These are phyloP conservation scores for Scortum barcoo DNA, from an alignment of 2,113 vertebrate genomes.

Conservation along the genomic window DNA sequence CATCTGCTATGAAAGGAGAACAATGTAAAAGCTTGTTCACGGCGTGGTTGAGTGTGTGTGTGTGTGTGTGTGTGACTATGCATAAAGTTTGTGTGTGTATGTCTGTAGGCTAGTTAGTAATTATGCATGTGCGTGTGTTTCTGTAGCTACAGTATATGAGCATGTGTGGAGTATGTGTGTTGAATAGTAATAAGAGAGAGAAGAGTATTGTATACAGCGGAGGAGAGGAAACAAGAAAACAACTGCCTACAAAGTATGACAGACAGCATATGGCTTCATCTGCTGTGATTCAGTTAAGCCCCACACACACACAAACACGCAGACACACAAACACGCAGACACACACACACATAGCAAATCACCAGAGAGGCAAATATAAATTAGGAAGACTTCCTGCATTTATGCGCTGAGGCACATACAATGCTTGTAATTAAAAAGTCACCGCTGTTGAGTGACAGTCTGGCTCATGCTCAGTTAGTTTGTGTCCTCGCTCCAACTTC, in stretches of 20 bases:
- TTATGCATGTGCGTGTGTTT: conserved; percentile 44
- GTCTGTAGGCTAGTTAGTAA: conserved; percentile 63
- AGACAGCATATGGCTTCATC: conserved; percentile 80
- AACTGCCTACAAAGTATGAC: conserved; percentile 59
- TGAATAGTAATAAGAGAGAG: conserved; percentile 65
- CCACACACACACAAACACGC: conserved; percentile 11
- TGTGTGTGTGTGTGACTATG: conserved; percentile 35
- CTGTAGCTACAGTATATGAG: conserved; percentile 58
- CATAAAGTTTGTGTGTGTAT: conserved; percentile 58
- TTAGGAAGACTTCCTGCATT: conserved; percentile 60
- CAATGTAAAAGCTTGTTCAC: conserved; percentile 81
- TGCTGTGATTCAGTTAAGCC: conserved; percentile 66
- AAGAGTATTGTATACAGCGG: conserved; percentile 54
- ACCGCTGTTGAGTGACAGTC: conserved; percentile 56
- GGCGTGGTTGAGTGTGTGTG: conserved; percentile 38
- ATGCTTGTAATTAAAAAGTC: conserved; percentile 70
- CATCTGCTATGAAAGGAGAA: conserved; percentile 82
- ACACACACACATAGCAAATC: conserved; percentile 41
- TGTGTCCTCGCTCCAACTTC: conserved; percentile 51
- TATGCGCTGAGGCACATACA: conserved; percentile 51
- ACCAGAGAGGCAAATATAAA: conserved; percentile 60
- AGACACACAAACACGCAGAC: not conserved
- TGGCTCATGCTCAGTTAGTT: conserved; percentile 28
- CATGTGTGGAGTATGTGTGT: conserved; percentile 49
- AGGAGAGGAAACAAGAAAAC: conserved; percentile 73